Percentiles rank a stretch among this genome's conserved stretches.
These are phyloP conservation scores for Sycobia sp. DNA, from an alignment of 1,140 invertebrate genomes.

Conservation along the genomic window DNA sequence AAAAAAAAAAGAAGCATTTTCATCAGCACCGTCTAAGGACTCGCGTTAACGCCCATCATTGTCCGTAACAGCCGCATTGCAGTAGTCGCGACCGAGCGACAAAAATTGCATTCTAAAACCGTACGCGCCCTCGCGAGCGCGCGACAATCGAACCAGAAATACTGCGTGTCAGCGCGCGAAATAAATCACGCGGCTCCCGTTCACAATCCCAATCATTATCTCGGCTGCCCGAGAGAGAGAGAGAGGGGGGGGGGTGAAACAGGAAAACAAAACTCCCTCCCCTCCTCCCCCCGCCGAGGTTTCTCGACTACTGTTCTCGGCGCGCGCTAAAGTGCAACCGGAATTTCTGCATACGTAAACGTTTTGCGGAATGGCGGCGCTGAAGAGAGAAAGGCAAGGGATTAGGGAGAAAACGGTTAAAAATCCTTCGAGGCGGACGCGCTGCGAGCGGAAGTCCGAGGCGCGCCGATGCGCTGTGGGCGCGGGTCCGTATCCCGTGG, in stretches of 20 bases:
- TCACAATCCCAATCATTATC: conserved; percentile 27
- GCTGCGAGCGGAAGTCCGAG: conserved; percentile 23
- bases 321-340: conserved; percentile 29
- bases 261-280: conserved; percentile 17
- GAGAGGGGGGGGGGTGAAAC: neutral
- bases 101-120: too few relatives aligned
- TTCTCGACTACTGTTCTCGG: conserved; percentile 19
- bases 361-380: conserved; percentile 34
- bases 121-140: too few relatives aligned
- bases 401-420: conserved; percentile 36
- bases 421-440: conserved; percentile 11
- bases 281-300: too few relatives aligned
- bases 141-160: neutral
- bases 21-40: too few relatives aligned
- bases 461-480: neutral
- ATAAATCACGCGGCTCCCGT: conserved; percentile 11
- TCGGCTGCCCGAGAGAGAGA: too few relatives aligned
- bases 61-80: too few relatives aligned
- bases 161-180: neutral
- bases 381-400: conserved; percentile 37
- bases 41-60: too few relatives aligned
- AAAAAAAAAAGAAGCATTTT: too few relatives aligned
- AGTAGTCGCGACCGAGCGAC: too few relatives aligned
- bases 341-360: conserved; percentile 37
- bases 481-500: neutral